A percentile compares a stretch with the other conserved stretches of the same genome.
Evolutionary conservation across 37 sponge, comb jelly and placozoan genomes (phyloP).

Genomic region (Ephydatia muelleri): DNA sequence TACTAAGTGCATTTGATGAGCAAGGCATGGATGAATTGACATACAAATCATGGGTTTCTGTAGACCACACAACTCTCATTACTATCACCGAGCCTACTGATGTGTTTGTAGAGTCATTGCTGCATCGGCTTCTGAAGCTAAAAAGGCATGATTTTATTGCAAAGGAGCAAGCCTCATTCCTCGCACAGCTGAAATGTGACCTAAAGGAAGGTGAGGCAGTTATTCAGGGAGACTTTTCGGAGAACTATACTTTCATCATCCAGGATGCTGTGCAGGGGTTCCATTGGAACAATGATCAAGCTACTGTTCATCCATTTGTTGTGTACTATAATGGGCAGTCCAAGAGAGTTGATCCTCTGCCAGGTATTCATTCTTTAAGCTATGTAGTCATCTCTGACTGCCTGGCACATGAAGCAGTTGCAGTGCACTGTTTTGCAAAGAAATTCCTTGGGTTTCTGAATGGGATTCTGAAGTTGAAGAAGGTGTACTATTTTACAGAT

Average conservation of each 20-base stretch:
- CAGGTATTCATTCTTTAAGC: slow-evolving; percentile 31
- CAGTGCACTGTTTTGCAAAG: slow-evolving; percentile 36
- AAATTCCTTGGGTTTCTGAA: too few species aligned
- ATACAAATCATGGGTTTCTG: slow-evolving; percentile 37
- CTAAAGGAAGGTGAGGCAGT: slow-evolving; percentile 31
- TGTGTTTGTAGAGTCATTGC: slow-evolving; percentile 18
- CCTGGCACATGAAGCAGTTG: slow-evolving; percentile 47
- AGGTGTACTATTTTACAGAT: slow-evolving; percentile 16
- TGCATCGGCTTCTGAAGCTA: too few species aligned
- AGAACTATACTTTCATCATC: slow-evolving; percentile 59
- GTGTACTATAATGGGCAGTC: slow-evolving; percentile 16
- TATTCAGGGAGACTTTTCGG: slow-evolving; percentile 46
- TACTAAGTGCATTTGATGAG: neutral
- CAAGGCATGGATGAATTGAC: too few species aligned
- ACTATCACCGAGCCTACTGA: slow-evolving; percentile 32
- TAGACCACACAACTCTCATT: slow-evolving; percentile 36
- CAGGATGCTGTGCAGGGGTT: slow-evolving; percentile 57
- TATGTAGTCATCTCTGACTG: too few species aligned
- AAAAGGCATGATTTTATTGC: too few species aligned
- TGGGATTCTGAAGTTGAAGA: too few species aligned
- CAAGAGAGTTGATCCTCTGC: slow-evolving; percentile 33
- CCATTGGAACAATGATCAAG: too few species aligned
- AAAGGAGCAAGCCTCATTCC: too few species aligned
- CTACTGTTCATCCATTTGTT: slow-evolving; percentile 58
- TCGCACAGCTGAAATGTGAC: too few species aligned